Conservation (phyloP, 2,113 vertebrate genomes). For the Podarcis raffonei region DNA sequence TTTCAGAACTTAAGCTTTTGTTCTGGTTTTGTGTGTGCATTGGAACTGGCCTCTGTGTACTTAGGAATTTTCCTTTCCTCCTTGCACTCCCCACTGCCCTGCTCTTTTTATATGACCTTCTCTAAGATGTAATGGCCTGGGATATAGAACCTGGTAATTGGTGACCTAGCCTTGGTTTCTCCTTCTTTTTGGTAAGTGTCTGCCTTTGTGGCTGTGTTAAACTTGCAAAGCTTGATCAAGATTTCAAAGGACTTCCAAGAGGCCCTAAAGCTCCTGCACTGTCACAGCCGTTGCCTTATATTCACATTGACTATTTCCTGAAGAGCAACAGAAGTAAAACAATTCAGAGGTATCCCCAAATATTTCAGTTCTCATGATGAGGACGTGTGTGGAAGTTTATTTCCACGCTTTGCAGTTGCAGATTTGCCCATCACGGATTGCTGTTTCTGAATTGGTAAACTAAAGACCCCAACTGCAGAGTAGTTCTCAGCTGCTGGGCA, state of each 20-base stretch:
- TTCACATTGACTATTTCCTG: too few species aligned
- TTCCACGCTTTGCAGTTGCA: neutral
- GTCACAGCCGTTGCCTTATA: neutral
- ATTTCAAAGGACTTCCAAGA: neutral
- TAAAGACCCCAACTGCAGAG: neutral
- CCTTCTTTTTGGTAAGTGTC: neutral
- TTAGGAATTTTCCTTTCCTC: neutral
- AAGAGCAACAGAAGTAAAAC: neutral
- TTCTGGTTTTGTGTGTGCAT: neutral
- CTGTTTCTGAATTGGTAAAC: neutral
- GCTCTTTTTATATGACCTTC: neutral
- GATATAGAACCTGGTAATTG: neutral
- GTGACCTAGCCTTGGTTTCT: neutral
- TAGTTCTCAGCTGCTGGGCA: neutral
- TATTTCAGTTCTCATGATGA: neutral
- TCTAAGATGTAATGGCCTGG: too few species aligned
- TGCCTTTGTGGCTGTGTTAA: neutral
- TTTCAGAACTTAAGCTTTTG: neutral
- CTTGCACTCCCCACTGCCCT: neutral
- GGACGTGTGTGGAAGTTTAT: neutral
- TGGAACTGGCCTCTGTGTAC: neutral
- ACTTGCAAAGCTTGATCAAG: too few species aligned
- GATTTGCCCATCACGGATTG: neutral
- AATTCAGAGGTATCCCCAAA: neutral
- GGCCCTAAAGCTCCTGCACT: neutral